Conservation (phyloP, 2,797 vertebrate genomes). For the Pogonophryne albipinna region DNA sequence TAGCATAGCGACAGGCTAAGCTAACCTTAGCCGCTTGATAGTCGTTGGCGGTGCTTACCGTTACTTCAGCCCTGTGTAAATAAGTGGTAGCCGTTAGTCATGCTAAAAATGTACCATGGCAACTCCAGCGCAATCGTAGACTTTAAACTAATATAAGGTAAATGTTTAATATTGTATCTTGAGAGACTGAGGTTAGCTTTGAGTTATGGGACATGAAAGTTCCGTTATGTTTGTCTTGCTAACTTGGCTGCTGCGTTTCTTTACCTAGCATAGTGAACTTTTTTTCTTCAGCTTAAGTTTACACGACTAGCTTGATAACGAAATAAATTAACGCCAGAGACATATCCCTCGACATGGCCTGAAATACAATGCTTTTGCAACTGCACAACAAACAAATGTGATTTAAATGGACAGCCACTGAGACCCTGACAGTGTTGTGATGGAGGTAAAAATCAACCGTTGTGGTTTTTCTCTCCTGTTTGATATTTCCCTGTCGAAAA, state of each 20-base stretch:
- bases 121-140: accelerated
- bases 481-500: too few relatives aligned
- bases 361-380: not conserved
- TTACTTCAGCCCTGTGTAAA: accelerated
- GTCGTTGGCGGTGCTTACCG: not conserved
- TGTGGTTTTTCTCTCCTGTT: not conserved
- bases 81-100: accelerated
- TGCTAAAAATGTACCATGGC: accelerated
- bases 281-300: not conserved
- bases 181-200: not conserved
- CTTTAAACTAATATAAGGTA: not conserved
- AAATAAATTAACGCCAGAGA: not conserved
- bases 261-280: not conserved
- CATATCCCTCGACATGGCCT: not conserved
- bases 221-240: slow-evolving; percentile 61
- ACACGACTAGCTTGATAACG: not conserved
- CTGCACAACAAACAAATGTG: not conserved
- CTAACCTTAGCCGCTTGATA: slow-evolving; percentile 37
- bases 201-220: slow-evolving; percentile 18
- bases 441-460: not conserved
- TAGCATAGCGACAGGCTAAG: slow-evolving; percentile 71
- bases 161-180: not conserved
- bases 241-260: not conserved
- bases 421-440: not conserved
- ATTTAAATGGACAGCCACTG: not conserved